Evolutionary conservation across 2,888 invertebrate genomes (phyloP).

Genomic region (Acanthosepion lycidas): DNA sequence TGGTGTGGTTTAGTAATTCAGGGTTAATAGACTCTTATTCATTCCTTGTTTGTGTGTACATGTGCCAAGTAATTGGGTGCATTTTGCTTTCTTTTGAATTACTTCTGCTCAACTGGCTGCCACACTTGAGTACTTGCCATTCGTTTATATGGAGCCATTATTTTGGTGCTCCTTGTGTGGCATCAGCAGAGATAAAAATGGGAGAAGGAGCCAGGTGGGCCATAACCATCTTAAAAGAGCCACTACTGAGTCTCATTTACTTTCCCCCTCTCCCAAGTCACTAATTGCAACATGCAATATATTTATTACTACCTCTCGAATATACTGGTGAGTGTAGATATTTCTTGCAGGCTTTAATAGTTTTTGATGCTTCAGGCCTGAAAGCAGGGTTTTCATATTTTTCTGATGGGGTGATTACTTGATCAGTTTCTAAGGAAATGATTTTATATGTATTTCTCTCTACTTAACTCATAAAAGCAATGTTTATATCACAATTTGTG

Average conservation of each 20-base stretch:
- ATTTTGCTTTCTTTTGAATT: background rate
- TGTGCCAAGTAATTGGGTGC: conserved; percentile 33
- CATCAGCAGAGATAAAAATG: background rate
- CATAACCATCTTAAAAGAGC: background rate
- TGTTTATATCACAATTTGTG: background rate
- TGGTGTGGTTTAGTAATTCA: background rate
- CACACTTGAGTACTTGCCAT: conserved; percentile 33
- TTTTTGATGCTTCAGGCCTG: background rate
- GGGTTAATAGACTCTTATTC: conserved; percentile 20
- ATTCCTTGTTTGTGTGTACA: conserved; percentile 17
- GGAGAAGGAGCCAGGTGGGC: background rate
- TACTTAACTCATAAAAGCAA: background rate
- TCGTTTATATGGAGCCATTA: background rate
- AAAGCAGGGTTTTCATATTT: background rate
- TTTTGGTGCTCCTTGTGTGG: background rate
- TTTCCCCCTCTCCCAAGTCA: background rate
- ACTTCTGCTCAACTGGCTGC: background rate
- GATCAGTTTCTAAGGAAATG: background rate
- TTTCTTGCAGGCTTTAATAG: background rate
- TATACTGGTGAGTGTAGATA: background rate
- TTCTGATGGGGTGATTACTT: background rate
- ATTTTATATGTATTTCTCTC: background rate
- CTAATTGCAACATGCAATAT: background rate
- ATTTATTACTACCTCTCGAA: background rate
- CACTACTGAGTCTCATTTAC: background rate